Percentiles rank a stretch among this genome's conserved stretches.
phyloP scores from a whole-genome alignment of 1,140 invertebrate species.

The Lysiphlebus fabarum region DNA sequence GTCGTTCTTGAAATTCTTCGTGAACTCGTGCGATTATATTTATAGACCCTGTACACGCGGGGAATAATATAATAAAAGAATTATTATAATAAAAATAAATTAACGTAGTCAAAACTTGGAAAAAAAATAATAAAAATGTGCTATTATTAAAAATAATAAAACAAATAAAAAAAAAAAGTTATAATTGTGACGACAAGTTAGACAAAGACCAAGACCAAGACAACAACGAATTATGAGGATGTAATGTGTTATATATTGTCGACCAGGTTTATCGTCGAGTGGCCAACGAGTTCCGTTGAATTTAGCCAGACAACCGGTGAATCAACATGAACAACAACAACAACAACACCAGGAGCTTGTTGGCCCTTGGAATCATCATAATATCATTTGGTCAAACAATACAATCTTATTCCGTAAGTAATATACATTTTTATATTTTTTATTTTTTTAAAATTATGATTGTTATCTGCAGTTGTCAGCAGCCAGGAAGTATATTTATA shows the following conservation, averaged over 20 bases:
- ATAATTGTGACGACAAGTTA: no score
- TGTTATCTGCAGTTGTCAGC: not conserved
- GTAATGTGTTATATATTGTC: not conserved
- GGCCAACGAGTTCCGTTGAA: not conserved
- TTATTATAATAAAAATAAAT: not conserved
- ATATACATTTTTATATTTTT: not conserved
- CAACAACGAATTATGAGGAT: constrained; percentile 1
- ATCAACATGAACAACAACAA: constrained; percentile 7
- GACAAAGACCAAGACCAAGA: no score
- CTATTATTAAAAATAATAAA: not conserved
- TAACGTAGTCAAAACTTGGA: not conserved
- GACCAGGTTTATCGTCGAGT: not conserved
- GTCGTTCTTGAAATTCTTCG: constrained; percentile 12
- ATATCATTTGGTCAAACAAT: not conserved
- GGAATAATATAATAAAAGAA: not conserved
- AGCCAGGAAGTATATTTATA: no score
- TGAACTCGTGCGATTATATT: constrained; percentile 7
- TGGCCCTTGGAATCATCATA: constrained; percentile 7
- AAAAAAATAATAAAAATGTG: not conserved
- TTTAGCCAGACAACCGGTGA: not conserved
- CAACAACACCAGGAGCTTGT: not conserved
- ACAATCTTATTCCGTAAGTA: not conserved
- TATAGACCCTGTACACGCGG: constrained; percentile 1
- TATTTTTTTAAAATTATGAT: not conserved
- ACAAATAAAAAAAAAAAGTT: not conserved